Conservation (phyloP, 2,797 vertebrate genomes). For the Acridotheres tristis region DNA sequence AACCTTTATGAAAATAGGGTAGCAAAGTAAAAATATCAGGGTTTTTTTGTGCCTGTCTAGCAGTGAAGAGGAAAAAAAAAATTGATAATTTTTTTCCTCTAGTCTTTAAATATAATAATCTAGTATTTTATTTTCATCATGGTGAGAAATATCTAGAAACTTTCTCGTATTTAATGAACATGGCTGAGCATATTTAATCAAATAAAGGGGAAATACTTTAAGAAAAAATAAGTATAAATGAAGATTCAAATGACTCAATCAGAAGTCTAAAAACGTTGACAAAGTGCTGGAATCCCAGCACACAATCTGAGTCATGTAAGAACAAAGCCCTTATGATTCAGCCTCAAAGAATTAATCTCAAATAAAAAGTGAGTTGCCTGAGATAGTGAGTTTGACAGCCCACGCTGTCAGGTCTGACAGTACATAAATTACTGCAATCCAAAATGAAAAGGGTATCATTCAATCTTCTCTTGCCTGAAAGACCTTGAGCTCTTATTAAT, state of each 20-base stretch:
- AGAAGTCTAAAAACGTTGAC: background rate
- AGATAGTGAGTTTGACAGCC: conserved; percentile 23
- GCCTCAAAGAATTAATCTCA: conserved; percentile 22
- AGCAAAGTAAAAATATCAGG: background rate
- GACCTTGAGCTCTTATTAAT: background rate
- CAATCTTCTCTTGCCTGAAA: conserved; percentile 1
- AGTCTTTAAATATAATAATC: background rate
- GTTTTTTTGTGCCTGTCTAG: background rate
- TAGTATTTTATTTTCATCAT: background rate
- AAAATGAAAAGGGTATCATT: conserved; percentile 37
- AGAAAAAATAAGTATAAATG: background rate
- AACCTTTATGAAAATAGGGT: background rate
- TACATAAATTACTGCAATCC: conserved; percentile 38
- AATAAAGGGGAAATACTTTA: background rate
- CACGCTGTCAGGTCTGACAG: background rate
- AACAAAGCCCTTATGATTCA: conserved; percentile 28
- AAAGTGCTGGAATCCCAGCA: background rate
- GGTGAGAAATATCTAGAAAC: background rate
- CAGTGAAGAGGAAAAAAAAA: background rate
- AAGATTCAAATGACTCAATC: background rate
- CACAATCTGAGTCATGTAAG: background rate
- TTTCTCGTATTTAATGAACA: background rate
- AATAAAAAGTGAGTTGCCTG: conserved; percentile 37
- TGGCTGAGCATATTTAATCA: background rate
- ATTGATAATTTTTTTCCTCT: background rate